Conservation (phyloP, 2,113 vertebrate species). For the Thunnus maccoyii region DNA sequence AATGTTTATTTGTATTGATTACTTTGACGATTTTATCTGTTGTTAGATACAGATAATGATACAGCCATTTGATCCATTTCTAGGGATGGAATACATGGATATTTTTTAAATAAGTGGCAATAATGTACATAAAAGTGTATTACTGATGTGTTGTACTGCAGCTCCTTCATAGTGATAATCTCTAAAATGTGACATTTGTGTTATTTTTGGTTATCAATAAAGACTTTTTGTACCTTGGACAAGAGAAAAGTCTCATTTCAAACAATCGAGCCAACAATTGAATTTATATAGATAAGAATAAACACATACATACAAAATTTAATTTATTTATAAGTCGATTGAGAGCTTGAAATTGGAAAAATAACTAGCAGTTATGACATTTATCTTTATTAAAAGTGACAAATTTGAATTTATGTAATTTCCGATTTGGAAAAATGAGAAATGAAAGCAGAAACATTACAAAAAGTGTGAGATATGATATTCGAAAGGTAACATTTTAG, state of each 20-base stretch:
- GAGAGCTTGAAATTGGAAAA: no score
- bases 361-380: no score
- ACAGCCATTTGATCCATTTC: conserved; percentile 31
- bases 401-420: no score
- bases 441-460: no score
- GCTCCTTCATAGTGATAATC: conserved; percentile 28
- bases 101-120: conserved; percentile 53
- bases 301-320: no score
- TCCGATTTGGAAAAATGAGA: no score
- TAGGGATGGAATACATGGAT: conserved; percentile 14
- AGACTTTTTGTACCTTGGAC: conserved; percentile 75
- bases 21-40: conserved; percentile 24
- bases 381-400: no score
- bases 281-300: neutral
- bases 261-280: no score
- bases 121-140: conserved; percentile 75
- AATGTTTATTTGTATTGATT: conserved; percentile 23
- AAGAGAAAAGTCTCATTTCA: neutral
- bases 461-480: no score
- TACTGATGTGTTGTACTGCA: conserved; percentile 50
- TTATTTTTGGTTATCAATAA: conserved; percentile 77
- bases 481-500: no score
- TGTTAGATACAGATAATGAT: neutral
- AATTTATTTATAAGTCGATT: no score
- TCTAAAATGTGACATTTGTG: conserved; percentile 60